Conservation (phyloP, 2,888 invertebrate genomes). For the Baccha elongata region DNA sequence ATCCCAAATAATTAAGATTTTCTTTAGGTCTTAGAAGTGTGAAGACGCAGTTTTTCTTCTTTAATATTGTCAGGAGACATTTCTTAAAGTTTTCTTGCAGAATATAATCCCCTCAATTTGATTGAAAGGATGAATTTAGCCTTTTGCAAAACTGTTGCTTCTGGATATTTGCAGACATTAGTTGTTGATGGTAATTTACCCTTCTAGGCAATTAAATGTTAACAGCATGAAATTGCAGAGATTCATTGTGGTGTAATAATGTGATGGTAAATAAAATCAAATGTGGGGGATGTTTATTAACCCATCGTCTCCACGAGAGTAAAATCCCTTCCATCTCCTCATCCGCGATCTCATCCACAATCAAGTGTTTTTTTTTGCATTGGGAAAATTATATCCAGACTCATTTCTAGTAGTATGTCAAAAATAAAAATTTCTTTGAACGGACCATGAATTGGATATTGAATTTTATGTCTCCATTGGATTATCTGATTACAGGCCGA, state of each 20-base stretch:
- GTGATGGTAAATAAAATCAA: conserved; percentile 12
- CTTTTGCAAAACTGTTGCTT: neutral
- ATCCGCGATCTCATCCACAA: too few relatives aligned
- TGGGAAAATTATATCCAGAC: too few relatives aligned
- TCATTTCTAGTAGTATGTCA: too few relatives aligned
- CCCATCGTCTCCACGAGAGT: too few relatives aligned
- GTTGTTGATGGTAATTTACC: conserved; percentile 47
- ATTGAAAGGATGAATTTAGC: neutral
- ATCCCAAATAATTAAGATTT: conserved; percentile 54
- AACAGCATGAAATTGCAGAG: conserved; percentile 12
- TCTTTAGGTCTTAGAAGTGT: neutral
- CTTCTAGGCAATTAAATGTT: conserved; percentile 39
- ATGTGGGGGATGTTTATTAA: too few relatives aligned
- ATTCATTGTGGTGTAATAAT: conserved; percentile 20
- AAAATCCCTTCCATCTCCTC: too few relatives aligned
- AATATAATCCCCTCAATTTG: neutral
- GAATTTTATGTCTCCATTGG: neutral
- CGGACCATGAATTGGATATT: too few relatives aligned
- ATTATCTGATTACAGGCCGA: too few relatives aligned
- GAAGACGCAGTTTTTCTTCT: neutral
- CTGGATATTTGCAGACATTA: conserved; percentile 20
- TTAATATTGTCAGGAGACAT: neutral
- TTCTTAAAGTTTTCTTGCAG: neutral
- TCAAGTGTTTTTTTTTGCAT: too few relatives aligned
- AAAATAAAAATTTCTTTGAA: too few relatives aligned